Percentiles rank a stretch among this genome's conserved stretches.
phyloP scores from a whole-genome alignment of 2,797 vertebrate species.

The Anguilla anguilla region DNA sequence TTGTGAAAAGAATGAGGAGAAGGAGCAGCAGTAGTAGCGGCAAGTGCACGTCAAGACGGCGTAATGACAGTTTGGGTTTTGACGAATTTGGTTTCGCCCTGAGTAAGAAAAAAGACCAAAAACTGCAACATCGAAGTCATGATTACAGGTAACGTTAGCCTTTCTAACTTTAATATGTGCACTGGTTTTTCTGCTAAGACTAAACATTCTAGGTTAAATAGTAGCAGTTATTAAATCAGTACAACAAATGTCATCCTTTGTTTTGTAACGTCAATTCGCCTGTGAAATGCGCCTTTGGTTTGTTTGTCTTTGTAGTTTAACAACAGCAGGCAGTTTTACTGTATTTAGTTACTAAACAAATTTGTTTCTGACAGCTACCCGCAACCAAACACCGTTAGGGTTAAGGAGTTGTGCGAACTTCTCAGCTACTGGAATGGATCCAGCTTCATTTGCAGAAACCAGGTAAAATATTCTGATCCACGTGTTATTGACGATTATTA shows the following conservation, averaged over 20 bases:
- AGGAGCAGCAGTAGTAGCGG: conserved; percentile 47
- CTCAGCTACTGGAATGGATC: conserved; percentile 76
- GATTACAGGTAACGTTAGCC: conserved; percentile 67
- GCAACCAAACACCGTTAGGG: conserved; percentile 61
- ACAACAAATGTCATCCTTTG: background rate
- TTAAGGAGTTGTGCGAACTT: conserved; percentile 73
- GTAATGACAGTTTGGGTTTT: conserved; percentile 57
- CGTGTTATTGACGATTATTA: background rate
- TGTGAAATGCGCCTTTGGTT: background rate
- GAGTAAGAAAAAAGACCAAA: conserved; percentile 60
- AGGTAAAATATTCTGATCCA: conserved; percentile 56
- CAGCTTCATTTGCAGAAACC: conserved; percentile 72
- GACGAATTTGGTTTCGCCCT: conserved; percentile 75
- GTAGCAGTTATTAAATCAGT: background rate
- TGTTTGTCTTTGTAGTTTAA: background rate
- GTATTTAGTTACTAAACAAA: background rate
- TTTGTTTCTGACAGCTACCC: conserved; percentile 60
- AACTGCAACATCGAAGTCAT: conserved; percentile 66
- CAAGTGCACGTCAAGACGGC: conserved; percentile 49
- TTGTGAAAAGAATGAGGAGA: conserved; percentile 48
- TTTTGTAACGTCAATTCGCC: background rate
- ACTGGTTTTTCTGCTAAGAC: no score
- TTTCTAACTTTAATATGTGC: conserved; percentile 1
- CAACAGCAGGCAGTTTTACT: background rate
- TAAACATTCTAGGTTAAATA: background rate